Base-by-base conservation (phyloP, 2,113 vertebrate species). In the Aix galericulata region DNA sequence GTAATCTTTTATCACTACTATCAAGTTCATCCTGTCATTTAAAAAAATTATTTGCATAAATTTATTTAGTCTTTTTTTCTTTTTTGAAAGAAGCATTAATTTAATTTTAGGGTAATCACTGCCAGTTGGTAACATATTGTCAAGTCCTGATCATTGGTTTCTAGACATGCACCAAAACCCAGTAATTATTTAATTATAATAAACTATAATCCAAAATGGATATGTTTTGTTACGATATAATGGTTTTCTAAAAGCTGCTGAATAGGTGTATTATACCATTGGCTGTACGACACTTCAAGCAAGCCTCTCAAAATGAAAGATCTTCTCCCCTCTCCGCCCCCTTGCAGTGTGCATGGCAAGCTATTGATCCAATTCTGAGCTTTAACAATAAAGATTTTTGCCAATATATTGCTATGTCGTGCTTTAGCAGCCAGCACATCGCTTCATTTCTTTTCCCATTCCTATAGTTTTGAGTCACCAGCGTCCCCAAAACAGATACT, bases 351-450 rank as follows among this genome's bases (percentile, higher is more conserved):
- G 64, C 56, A 85, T 1, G 0, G 58, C 58, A 62, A 91, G 9
- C 69, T 32, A 73, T 82, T 64, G 15, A 80, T 60, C 22, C 50
- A 58, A 16, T 36, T 71, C 73, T 64, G 63, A 83, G 88, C 59
- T 94, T 75, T 56, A 67, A 52, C 27, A 77, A 13, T 62, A 60
- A 27, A 59, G 52, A 22, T 64, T 59, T 52, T 40, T 2, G 7
- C 52, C 64, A 78, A 69, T n/a, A 63, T 8, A 1, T 6, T 7
- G 16, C 26, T 59, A 58, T 42, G 73, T 76, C 1, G 0, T 12
- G 44, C 56, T 84, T 84, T 52, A 40, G 52, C 73, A 75, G n/a
- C 38, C 7, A 0, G n/a, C 40, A 36, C 72, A 26, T 38, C 71
- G 52, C 68, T 78, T 75, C 7, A 4, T 40, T 84, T 60, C 62